Evolutionary conservation across 1,140 invertebrate genomes (phyloP), one percentile per base, ranked within the genome.

Genomic region (Chironomus tepperi): DNA sequence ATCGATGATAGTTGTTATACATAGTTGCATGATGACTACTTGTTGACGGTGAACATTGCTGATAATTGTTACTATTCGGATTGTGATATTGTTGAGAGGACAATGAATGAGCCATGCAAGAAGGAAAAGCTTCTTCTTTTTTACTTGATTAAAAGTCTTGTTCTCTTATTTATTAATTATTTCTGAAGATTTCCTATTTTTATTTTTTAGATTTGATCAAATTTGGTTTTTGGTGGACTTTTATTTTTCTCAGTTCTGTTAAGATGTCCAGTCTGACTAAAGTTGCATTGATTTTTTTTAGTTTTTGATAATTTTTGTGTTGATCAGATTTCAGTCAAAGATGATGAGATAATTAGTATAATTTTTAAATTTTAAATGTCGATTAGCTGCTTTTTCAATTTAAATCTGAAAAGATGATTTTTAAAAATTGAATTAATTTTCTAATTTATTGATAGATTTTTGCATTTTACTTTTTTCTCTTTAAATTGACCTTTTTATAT

Each of bases 31-130:
- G 65, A 70, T 70, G 16, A 10, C 19, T 70, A 70, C 65, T 70
- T 21, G 65, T 70, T 19, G 16, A 19, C 19, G 65, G 65, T 18
- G 65, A 70, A 21, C 65, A 70, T 70, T 70, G 65, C n/a, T 57
- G 19, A 70, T 19, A 21, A 7, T 70, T 18, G n/a, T 7, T 18
- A 18, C 6, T 19, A 19, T 18, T 70, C 6, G n/a, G 9, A 18
- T 9, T 70, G 18, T 12, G n/a, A 57, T 57, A 57, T 57, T 57
- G 47, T 57, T 57, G 65, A 9, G 65, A 70, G 9, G 65, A 70
- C 16, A 70, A 21, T 18, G 65, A 18, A 70, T 70, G 65, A 9
- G 65, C 65, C 65, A 70, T 70, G 47, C 47, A 34, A 34, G 24
- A 5, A 5, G 5, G 24, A 57, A 12, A 12, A 57, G 47, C n/a